phyloP scores from a whole-genome alignment of 2,113 vertebrate species.

The Platanista minor region DNA sequence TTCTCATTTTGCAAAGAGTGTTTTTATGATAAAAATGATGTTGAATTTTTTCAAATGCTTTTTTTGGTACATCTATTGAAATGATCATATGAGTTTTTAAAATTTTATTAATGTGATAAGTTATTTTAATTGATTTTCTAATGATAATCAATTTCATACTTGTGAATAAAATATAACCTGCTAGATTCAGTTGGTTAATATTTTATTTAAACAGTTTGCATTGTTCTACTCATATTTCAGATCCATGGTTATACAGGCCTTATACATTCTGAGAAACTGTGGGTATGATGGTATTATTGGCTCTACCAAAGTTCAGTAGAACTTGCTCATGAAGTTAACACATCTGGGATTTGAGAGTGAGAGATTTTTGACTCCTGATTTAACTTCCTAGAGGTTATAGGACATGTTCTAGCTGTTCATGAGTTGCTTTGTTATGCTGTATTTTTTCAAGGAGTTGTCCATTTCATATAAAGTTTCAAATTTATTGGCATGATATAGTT shows the following conservation, averaged over 20 bases:
- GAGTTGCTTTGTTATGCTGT: neutral
- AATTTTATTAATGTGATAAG: neutral
- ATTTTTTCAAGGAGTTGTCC: neutral
- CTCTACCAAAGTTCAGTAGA: neutral
- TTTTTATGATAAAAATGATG: conserved; percentile 4
- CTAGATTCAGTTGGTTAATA: neutral
- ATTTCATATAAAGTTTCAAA: neutral
- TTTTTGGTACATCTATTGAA: neutral
- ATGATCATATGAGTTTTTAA: neutral
- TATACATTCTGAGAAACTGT: neutral
- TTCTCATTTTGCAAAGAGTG: neutral
- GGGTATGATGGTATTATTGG: neutral
- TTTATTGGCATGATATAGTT: neutral
- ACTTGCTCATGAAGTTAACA: neutral
- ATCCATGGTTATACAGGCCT: neutral
- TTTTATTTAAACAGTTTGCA: neutral
- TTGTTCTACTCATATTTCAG: neutral
- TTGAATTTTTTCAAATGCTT: neutral
- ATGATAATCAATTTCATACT: neutral
- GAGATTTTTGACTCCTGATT: neutral
- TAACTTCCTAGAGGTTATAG: neutral
- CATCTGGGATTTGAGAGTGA: neutral
- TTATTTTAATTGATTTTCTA: conserved; percentile 26
- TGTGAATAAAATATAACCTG: neutral
- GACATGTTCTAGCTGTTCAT: neutral